Conservation (phyloP, 2,797 vertebrate genomes). For the Gymnodraco acuticeps region DNA sequence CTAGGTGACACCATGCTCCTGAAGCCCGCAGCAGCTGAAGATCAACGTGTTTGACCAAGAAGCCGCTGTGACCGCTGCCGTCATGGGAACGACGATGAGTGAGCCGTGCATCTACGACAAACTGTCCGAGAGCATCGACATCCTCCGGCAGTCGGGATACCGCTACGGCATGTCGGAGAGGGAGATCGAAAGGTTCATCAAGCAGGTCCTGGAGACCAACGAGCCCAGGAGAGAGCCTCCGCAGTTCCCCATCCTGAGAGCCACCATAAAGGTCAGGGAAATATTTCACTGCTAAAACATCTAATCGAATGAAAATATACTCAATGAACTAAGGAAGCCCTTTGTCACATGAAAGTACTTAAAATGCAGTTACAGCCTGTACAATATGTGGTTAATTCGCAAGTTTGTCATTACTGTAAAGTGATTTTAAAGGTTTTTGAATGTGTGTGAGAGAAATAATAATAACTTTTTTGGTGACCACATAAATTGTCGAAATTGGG, state of each 20-base stretch:
- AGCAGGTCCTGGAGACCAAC: constrained; percentile 94
- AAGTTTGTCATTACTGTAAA: neutral
- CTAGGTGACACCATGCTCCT: constrained; percentile 53
- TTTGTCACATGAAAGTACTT: neutral
- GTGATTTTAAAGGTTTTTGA: neutral
- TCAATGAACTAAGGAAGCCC: neutral
- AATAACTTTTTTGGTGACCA: no score
- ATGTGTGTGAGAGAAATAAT: neutral
- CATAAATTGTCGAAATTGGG: no score
- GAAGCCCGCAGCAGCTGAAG: constrained; percentile 9
- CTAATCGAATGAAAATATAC: neutral
- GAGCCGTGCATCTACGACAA: constrained; percentile 97
- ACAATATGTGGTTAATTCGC: neutral
- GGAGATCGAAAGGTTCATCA: constrained; percentile 96
- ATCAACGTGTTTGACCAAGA: constrained; percentile 6
- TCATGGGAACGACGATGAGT: constrained; percentile 91
- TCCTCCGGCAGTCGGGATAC: constrained; percentile 94
- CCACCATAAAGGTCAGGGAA: constrained; percentile 87
- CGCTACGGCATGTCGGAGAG: constrained; percentile 96
- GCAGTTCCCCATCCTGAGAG: constrained; percentile 89
- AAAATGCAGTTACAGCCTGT: neutral
- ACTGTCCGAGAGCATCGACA: constrained; percentile 93
- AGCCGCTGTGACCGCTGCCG: neutral
- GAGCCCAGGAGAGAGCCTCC: constrained; percentile 91
- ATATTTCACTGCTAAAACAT: neutral